These are phyloP conservation scores for Delphinapterus leucas DNA, from an alignment of 2,113 vertebrate genomes.

Conservation along the genomic window DNA sequence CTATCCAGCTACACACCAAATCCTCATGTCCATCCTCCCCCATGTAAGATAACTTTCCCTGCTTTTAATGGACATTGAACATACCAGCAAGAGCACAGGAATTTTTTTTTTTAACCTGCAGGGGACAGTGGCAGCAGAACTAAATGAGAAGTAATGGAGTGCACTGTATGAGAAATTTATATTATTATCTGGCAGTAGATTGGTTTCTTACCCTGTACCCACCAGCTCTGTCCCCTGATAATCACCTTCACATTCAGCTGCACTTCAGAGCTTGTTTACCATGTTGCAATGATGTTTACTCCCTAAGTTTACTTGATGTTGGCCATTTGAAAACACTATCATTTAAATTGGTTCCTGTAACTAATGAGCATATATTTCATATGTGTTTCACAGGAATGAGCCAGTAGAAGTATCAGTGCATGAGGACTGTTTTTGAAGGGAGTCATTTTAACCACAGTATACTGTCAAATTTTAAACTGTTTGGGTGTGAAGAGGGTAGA, in stretches of 20 bases:
- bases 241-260: conserved; percentile 80
- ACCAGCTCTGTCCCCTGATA: conserved; percentile 73
- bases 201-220: conserved; percentile 75
- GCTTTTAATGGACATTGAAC: background rate
- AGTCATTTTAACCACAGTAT: conserved; percentile 11
- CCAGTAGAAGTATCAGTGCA: conserved; percentile 22
- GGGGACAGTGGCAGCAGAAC: conserved; percentile 40
- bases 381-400: conserved; percentile 51
- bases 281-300: conserved; percentile 75
- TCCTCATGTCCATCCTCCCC: background rate
- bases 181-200: conserved; percentile 74
- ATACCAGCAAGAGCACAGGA: conserved; percentile 27
- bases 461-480: conserved; percentile 16
- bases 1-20: background rate
- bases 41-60: background rate
- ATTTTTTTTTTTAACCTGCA: conserved; percentile 17
- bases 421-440: background rate
- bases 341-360: conserved; percentile 81
- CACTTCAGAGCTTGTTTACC: conserved; percentile 81
- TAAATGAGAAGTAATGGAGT: conserved; percentile 74
- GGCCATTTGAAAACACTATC: conserved; percentile 79
- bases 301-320: conserved; percentile 78
- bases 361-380: conserved; percentile 79
- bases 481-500: background rate
- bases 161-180: conserved; percentile 75